A percentile compares a stretch with the other conserved stretches of the same genome.
Evolutionary conservation across 2,888 invertebrate species (phyloP).

Genomic region (Pseudolycoriella hygida): DNA sequence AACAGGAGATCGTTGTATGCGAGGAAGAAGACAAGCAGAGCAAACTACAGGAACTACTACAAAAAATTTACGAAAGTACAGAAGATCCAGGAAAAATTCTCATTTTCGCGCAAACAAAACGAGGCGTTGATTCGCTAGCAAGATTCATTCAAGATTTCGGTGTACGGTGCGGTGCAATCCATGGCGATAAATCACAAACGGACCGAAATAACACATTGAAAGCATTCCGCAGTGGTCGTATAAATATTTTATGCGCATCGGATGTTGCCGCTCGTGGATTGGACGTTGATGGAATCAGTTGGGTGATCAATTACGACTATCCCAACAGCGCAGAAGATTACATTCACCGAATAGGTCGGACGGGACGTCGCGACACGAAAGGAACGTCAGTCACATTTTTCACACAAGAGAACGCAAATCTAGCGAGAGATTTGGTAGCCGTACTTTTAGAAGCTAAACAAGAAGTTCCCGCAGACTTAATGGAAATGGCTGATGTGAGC

Average conservation of each 20-base stretch:
- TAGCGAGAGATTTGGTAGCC: slow-evolving; percentile 75
- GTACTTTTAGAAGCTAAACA: slow-evolving; percentile 83
- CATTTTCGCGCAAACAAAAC: slow-evolving; percentile 92
- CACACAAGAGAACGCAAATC: slow-evolving; percentile 70
- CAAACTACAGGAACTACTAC: not conserved
- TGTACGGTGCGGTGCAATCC: slow-evolving; percentile 46
- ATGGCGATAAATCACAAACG: slow-evolving; percentile 90
- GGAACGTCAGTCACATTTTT: slow-evolving; percentile 93
- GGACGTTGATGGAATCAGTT: slow-evolving; percentile 92
- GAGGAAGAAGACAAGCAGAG: slow-evolving; percentile 1
- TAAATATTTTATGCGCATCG: slow-evolving; percentile 84
- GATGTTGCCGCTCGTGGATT: slow-evolving; percentile 94
- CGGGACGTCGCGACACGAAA: slow-evolving; percentile 70
- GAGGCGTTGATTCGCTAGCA: slow-evolving; percentile 78
- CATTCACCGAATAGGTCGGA: slow-evolving; percentile 88
- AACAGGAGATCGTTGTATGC: slow-evolving; percentile 1
- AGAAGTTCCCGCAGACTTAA: slow-evolving; percentile 19
- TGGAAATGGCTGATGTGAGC: not conserved
- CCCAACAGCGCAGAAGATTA: slow-evolving; percentile 91
- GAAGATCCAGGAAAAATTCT: slow-evolving; percentile 52
- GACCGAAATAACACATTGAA: slow-evolving; percentile 83
- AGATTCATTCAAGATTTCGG: slow-evolving; percentile 43
- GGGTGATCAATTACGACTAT: slow-evolving; percentile 92
- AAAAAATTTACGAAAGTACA: not conserved
- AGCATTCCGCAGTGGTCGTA: slow-evolving; percentile 75